A percentile compares a stretch with the other conserved stretches of the same genome.
phyloP scores from a whole-genome alignment of 2,888 invertebrate species.

The Clepsis dumicolana region DNA sequence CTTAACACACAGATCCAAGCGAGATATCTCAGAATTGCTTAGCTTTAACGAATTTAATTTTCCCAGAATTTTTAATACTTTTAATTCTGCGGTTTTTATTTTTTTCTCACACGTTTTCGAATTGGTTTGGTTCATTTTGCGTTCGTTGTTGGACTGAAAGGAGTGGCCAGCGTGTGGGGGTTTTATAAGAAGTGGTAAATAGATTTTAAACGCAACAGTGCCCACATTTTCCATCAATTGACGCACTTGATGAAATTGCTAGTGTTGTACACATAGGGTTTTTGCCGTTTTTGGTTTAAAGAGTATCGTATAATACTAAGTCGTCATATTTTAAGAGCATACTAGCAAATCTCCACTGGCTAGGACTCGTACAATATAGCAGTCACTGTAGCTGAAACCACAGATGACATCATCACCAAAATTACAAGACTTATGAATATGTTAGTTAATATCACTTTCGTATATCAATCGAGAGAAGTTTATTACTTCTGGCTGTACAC shows the following conservation, averaged over 20 bases:
- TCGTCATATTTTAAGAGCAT: too few relatives aligned
- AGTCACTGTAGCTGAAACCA: too few relatives aligned
- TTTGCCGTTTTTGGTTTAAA: neutral
- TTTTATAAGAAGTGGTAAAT: slow-evolving; percentile 58
- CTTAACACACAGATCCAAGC: slow-evolving; percentile 54
- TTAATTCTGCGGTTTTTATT: slow-evolving; percentile 70
- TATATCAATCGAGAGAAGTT: too few relatives aligned
- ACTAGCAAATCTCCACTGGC: too few relatives aligned
- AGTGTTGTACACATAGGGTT: slow-evolving; percentile 1
- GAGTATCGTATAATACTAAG: too few relatives aligned
- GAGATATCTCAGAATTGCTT: slow-evolving; percentile 59
- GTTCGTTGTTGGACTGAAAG: slow-evolving; percentile 53
- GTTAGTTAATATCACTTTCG: too few relatives aligned
- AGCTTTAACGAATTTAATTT: slow-evolving; percentile 71
- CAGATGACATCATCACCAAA: too few relatives aligned
- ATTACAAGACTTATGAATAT: too few relatives aligned
- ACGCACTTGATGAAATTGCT: slow-evolving; percentile 23
- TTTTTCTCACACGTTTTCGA: slow-evolving; percentile 69
- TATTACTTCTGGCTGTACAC: too few relatives aligned
- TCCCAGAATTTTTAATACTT: slow-evolving; percentile 68
- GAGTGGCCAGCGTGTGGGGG: slow-evolving; percentile 45
- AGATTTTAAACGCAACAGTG: slow-evolving; percentile 53
- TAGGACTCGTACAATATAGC: too few relatives aligned
- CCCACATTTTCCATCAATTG: slow-evolving; percentile 30
- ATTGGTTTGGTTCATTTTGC: slow-evolving; percentile 59